These are phyloP conservation scores for Allygus modestus DNA, from an alignment of 2,888 invertebrate genomes.

Conservation along the genomic window DNA sequence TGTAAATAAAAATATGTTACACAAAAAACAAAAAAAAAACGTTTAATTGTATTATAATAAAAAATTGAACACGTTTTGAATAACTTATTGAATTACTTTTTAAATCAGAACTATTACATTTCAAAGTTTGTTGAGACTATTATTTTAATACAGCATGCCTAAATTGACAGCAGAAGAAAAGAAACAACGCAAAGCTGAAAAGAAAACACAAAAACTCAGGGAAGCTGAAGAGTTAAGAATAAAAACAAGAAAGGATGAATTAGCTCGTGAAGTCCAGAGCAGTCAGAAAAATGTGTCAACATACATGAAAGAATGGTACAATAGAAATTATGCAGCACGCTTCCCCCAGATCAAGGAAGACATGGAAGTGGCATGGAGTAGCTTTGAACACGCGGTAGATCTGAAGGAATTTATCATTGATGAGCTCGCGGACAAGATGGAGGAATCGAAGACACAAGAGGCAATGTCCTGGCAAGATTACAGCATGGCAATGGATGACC, in stretches of 20 bases:
- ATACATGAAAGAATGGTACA: constrained; percentile 38
- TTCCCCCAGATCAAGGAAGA: constrained; percentile 39
- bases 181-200: constrained; percentile 43
- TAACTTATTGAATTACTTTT: no score
- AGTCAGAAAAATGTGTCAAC: neutral
- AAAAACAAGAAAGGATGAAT: constrained; percentile 49
- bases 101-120: no score
- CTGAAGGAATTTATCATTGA: constrained; percentile 21
- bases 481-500: constrained; percentile 7
- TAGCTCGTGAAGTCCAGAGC: constrained; percentile 24
- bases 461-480: constrained; percentile 48
- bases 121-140: no score
- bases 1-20: no score
- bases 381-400: constrained; percentile 27
- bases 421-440: neutral
- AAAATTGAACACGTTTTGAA: no score
- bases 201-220: constrained; percentile 39
- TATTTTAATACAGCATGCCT: constrained; percentile 19
- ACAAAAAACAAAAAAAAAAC: no score
- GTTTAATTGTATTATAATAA: no score
- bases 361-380: constrained; percentile 48
- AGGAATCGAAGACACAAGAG: constrained; percentile 30
- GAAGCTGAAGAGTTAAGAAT: constrained; percentile 43
- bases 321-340: neutral
- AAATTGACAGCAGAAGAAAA: constrained; percentile 37